Conservation (phyloP, 2,797 vertebrate genomes). For the Ispidina picta region DNA sequence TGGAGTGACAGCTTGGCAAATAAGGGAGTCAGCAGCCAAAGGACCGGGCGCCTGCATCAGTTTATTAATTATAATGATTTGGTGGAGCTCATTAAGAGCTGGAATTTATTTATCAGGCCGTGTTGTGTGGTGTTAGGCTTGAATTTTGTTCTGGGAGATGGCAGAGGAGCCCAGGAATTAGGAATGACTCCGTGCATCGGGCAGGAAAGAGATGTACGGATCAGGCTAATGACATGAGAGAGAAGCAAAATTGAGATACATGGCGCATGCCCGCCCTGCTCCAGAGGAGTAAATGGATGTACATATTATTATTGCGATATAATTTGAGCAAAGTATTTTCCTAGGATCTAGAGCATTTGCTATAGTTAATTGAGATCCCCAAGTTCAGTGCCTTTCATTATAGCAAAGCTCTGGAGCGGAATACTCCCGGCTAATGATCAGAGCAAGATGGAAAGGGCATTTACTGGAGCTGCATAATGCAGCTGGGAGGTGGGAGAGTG, state of each 20-base stretch:
- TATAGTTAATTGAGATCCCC: slow-evolving; percentile 49
- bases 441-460: slow-evolving; percentile 49
- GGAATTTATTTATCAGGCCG: not conserved
- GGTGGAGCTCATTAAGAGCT: not conserved
- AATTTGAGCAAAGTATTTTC: slow-evolving; percentile 48
- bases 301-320: slow-evolving; percentile 17
- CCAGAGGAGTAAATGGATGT: not conserved
- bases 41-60: accelerated
- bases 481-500: not conserved
- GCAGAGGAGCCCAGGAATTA: not conserved
- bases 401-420: slow-evolving; percentile 45
- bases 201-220: not conserved
- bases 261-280: not conserved
- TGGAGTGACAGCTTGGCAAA: not conserved
- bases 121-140: not conserved
- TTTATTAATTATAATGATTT: not conserved
- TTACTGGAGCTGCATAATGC: not conserved
- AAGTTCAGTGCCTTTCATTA: slow-evolving; percentile 59
- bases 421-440: slow-evolving; percentile 17
- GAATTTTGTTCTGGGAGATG: not conserved
- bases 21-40: not conserved
- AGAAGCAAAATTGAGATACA: not conserved
- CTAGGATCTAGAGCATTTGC: slow-evolving; percentile 46
- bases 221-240: not conserved
- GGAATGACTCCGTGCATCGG: not conserved